Percentiles rank a stretch among this genome's conserved stretches.
phyloP scores from a whole-genome alignment of 1,140 invertebrate genomes.

The Acromyrmex echinatior region DNA sequence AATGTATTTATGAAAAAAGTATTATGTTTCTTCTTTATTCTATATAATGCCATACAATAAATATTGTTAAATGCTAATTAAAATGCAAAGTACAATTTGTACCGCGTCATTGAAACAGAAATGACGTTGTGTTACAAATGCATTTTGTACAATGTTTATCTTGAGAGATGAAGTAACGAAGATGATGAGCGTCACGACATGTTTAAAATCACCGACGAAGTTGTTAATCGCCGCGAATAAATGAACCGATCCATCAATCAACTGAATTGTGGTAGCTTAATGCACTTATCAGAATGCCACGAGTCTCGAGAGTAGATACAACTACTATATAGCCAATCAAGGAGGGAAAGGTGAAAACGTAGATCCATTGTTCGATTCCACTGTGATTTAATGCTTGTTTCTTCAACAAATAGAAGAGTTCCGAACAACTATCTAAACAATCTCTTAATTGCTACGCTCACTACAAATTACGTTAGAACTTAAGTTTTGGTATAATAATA shows the following conservation, averaged over 20 bases:
- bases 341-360: conserved; percentile 15
- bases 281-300: conserved; percentile 54
- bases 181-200: conserved; percentile 28
- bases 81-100: conserved; percentile 17
- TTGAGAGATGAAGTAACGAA: background rate
- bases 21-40: background rate
- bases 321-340: conserved; percentile 18
- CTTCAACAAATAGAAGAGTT: background rate
- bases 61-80: conserved; percentile 12
- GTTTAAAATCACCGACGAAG: conserved; percentile 2
- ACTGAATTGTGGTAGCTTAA: conserved; percentile 35
- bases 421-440: background rate
- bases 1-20: conserved; percentile 31
- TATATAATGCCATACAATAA: conserved; percentile 7
- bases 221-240: conserved; percentile 36
- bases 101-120: background rate
- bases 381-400: background rate
- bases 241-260: conserved; percentile 54
- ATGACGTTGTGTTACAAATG: conserved; percentile 27
- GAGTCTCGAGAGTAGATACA: conserved; percentile 7
- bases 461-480: conserved; percentile 4
- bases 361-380: conserved; percentile 15
- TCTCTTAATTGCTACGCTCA: background rate
- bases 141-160: conserved; percentile 1
- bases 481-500: background rate